Evolutionary conservation across 2,888 invertebrate genomes (phyloP).

Genomic region (Dione vanillae): DNA sequence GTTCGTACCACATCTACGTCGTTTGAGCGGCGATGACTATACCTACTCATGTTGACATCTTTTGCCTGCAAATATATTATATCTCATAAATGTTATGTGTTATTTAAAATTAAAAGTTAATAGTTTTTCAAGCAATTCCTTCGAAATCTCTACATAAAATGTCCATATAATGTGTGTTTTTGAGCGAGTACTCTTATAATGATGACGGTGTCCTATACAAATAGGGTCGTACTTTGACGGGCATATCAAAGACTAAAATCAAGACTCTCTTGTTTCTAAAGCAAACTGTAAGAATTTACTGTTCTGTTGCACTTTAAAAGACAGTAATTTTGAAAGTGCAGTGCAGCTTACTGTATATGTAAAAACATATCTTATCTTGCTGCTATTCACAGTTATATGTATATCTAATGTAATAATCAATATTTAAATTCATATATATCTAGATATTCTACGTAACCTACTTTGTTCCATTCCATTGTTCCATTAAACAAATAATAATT

Average conservation of each 20-base stretch:
- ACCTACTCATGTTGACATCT: slow-evolving; percentile 24
- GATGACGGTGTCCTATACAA: slow-evolving; percentile 22
- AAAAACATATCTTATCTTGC: background rate
- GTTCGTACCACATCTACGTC: slow-evolving; percentile 57
- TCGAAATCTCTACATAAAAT: background rate
- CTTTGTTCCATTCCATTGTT: background rate
- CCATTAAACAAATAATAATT: slow-evolving; percentile 7
- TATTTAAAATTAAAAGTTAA: too few species aligned
- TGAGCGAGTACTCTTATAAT: slow-evolving; percentile 14
- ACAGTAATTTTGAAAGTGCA: slow-evolving; percentile 25
- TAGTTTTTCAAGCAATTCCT: background rate
- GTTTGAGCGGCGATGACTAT: slow-evolving; percentile 46
- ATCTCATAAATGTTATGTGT: too few species aligned
- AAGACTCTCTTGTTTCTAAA: slow-evolving; percentile 24
- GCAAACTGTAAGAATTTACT: slow-evolving; percentile 20
- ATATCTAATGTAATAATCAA: background rate
- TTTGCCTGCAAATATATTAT: slow-evolving; percentile 39
- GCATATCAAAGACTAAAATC: slow-evolving; percentile 26
- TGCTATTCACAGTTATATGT: background rate
- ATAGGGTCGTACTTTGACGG: slow-evolving; percentile 21
- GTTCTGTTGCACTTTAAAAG: slow-evolving; percentile 23
- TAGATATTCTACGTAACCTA: background rate
- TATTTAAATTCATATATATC: background rate
- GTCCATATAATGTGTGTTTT: slow-evolving; percentile 1
- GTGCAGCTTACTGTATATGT: background rate